Evolutionary conservation across 2,113 vertebrate genomes (phyloP), one percentile per base, ranked within the genome.

Genomic region (Podarcis muralis): DNA sequence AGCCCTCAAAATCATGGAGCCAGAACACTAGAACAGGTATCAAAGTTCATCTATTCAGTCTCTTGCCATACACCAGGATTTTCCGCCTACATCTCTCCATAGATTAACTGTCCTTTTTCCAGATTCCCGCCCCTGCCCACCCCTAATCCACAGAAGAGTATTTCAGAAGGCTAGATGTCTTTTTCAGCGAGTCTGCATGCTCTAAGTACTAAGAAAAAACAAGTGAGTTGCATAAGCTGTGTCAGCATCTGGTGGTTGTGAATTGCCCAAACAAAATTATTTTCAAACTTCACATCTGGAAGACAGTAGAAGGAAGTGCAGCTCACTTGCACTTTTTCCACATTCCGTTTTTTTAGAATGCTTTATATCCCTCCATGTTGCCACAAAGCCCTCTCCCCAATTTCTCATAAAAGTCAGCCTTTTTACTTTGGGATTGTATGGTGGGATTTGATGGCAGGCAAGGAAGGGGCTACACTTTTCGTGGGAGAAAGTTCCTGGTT

Each of bases 381-480:
- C 0, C 57, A n/a, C 82, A 92, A 77, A 81, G 87, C 32, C 78
- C 69, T 69, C 27, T 82, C 62, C 48, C 81, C 83, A 65, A 43
- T 81, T 81, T 90, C 80, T 91, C 82, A 86, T 0, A 5, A 0
- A 82, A 82, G 40, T 23, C 22, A 8, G 79, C 72, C n/a, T 78
- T 91, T 94, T 97, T 95, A 99, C 99, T 97, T 99, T 92, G 98
- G 98, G 48, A 96, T 92, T 48, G 97, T 91, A 53, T 96, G 94
- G 48, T 97, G 97, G 35, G 96, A 66, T 94, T 98, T 99, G 93
- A 92, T 83, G 4, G 94, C 75, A 74, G 95, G 85, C 91, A 90
- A 32, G 1, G 97, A 92, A 87, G 96, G 93, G 79, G 97, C 88
- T 88, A 96, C 94, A 11, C 85, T 94, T 84, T 93, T 89, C 68